Evolutionary conservation across 2,888 invertebrate genomes (phyloP).

Genomic region (Nesidiocoris tenuis): DNA sequence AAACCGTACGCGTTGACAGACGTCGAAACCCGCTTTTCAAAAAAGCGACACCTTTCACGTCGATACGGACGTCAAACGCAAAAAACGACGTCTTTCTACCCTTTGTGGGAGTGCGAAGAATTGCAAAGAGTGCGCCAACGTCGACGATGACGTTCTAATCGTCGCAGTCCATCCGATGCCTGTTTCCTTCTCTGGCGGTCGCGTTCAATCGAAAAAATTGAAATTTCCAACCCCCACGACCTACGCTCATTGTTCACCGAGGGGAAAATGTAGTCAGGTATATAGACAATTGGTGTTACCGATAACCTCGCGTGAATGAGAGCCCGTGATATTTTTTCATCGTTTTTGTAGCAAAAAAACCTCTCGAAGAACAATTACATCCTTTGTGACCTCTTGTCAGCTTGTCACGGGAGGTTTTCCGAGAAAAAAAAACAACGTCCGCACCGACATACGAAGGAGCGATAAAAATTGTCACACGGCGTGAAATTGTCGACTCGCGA

Average conservation of each 20-base stretch:
- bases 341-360: not conserved
- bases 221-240: not conserved
- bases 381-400: conserved; percentile 20
- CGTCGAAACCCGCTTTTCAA: not conserved
- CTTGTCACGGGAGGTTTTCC: not conserved
- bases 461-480: conserved; percentile 37
- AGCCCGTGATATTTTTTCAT: not conserved
- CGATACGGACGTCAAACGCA: not conserved
- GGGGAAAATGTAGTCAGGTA: not conserved
- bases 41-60: not conserved
- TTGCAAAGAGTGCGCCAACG: not conserved
- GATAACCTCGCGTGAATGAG: conserved; percentile 30
- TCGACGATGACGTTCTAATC: not conserved
- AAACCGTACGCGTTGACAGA: no score
- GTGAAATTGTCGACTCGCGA: conserved; percentile 27
- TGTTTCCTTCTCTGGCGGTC: conserved; percentile 8
- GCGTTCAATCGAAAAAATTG: conserved; percentile 7
- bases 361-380: conserved; percentile 18
- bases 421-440: not conserved
- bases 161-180: conserved; percentile 14
- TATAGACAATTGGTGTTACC: conserved; percentile 28
- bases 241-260: not conserved
- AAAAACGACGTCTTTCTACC: not conserved
- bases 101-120: not conserved
- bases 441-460: not conserved